phyloP scores from a whole-genome alignment of 2,888 invertebrate species.

The Drosophila barbarae region DNA sequence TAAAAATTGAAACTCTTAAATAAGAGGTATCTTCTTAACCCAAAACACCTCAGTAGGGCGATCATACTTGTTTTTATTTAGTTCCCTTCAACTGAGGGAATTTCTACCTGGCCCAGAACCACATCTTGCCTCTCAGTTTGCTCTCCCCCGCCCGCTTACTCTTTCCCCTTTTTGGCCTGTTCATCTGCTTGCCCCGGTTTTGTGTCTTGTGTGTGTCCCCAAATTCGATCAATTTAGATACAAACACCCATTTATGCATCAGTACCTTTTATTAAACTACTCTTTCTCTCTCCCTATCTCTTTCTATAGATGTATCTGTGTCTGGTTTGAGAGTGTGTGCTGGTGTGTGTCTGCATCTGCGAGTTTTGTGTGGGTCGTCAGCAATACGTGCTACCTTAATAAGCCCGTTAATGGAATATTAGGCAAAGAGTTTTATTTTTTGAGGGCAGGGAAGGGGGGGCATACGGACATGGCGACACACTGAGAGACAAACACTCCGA shows the following conservation, averaged over 20 bases:
- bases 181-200: conserved; percentile 55
- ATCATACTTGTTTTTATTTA: conserved; percentile 23
- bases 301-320: conserved; percentile 5
- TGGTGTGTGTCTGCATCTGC: conserved; percentile 2
- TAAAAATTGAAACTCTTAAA: background rate
- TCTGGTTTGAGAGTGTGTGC: background rate
- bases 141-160: background rate
- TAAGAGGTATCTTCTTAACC: background rate
- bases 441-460: conserved; percentile 24
- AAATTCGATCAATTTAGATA: conserved; percentile 75
- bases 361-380: conserved; percentile 51
- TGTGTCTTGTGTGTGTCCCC: conserved; percentile 65
- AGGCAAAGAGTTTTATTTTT: conserved; percentile 70
- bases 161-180: conserved; percentile 14
- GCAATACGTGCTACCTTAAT: conserved; percentile 70
- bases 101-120: conserved; percentile 61
- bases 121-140: conserved; percentile 34
- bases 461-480: conserved; percentile 61
- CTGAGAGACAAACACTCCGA: conserved; percentile 39
- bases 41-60: background rate
- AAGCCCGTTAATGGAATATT: conserved; percentile 75
- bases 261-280: conserved; percentile 75
- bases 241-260: conserved; percentile 76
- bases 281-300: conserved; percentile 18
- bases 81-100: conserved; percentile 56